phyloP scores from a whole-genome alignment of 2,888 invertebrate genomes.

The Epirrhoe alternata region DNA sequence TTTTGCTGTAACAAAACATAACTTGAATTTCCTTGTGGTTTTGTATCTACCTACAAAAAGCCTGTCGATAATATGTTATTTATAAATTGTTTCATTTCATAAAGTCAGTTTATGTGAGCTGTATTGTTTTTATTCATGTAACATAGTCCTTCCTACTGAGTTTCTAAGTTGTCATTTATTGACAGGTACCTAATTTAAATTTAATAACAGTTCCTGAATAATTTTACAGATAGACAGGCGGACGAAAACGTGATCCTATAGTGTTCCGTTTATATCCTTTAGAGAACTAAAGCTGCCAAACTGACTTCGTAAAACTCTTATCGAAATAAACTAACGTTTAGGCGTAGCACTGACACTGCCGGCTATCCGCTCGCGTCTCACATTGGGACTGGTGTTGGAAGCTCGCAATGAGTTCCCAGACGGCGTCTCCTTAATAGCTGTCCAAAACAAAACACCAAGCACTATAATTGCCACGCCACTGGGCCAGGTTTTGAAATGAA shows the following conservation, averaged over 20 bases:
- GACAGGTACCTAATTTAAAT: no score
- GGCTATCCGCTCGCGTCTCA: slow-evolving; percentile 10
- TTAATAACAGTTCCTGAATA: no score
- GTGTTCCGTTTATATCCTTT: no score
- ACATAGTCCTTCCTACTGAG: no score
- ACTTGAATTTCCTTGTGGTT: neutral
- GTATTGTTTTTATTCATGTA: no score
- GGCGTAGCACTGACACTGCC: slow-evolving; percentile 5
- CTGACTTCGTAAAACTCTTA: no score
- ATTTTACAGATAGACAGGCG: no score
- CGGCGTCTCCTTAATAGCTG: slow-evolving; percentile 58
- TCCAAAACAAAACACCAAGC: slow-evolving; percentile 74
- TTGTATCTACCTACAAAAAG: neutral
- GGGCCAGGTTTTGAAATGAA: slow-evolving; percentile 49
- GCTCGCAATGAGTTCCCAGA: slow-evolving; percentile 42
- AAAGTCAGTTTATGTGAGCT: no score
- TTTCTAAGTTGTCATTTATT: no score
- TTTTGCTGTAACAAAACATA: slow-evolving; percentile 20
- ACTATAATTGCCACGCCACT: slow-evolving; percentile 63
- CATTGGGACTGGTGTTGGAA: slow-evolving; percentile 19
- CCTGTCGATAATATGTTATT: neutral
- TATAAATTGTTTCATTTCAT: no score
- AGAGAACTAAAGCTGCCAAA: no score
- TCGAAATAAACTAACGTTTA: slow-evolving; percentile 23
- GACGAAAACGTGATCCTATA: no score